A percentile compares a stretch with the other conserved stretches of the same genome.
Conservation (phyloP, 2,797 vertebrate genomes). For the Tangara arthus region DNA sequence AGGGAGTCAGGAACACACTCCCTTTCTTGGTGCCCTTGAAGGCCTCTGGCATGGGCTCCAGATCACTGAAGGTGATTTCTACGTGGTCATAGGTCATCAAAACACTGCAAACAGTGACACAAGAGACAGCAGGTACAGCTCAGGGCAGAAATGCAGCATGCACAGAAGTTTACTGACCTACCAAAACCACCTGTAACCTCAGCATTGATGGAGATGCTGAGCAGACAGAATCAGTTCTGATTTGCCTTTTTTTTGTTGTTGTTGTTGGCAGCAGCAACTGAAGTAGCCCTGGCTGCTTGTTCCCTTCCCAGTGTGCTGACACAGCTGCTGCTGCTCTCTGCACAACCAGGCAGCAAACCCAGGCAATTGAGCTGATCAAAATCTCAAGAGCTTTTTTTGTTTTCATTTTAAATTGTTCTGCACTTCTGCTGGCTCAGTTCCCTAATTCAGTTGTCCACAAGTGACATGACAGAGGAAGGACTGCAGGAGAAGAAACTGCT, state of each 20-base stretch:
- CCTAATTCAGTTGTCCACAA: background rate
- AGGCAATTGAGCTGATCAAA: background rate
- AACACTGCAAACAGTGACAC: conserved; percentile 71
- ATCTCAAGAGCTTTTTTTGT: background rate
- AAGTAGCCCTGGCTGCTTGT: background rate
- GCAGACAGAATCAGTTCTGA: background rate
- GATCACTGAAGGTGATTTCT: conserved; percentile 89
- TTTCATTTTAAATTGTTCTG: background rate
- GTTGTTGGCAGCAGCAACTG: background rate
- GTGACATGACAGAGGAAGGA: background rate
- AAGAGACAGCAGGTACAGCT: background rate
- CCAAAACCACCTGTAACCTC: background rate
- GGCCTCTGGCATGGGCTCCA: conserved; percentile 85
- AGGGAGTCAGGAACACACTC: conserved; percentile 90
- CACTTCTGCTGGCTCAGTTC: background rate
- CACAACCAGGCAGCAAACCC: background rate
- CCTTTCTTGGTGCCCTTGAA: conserved; percentile 97
- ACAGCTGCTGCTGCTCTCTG: background rate
- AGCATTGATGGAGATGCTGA: background rate
- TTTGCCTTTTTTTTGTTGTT: background rate
- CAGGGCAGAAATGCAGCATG: background rate
- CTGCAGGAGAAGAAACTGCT: background rate
- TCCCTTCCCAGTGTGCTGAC: background rate
- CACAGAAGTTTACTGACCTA: background rate
- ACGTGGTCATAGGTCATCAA: conserved; percentile 93